Percentiles rank a stretch among this genome's conserved stretches.
Evolutionary conservation across 2,113 vertebrate species (phyloP).

Genomic region (Indri indri): DNA sequence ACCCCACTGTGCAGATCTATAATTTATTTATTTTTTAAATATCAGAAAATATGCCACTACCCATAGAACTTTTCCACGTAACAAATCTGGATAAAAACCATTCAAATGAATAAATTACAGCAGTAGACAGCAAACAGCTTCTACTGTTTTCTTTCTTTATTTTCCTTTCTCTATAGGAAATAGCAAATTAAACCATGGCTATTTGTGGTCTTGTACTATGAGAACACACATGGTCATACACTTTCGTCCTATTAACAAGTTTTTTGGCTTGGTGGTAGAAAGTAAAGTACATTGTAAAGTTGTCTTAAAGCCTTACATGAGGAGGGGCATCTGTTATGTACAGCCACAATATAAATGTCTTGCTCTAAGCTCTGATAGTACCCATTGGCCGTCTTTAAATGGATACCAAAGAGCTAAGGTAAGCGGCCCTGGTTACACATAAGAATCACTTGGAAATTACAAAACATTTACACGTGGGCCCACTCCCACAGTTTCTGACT

Average conservation of each 20-base stretch:
- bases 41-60: conserved; percentile 60
- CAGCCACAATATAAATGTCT: neutral
- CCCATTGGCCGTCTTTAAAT: neutral
- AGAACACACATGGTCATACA: neutral
- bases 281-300: neutral
- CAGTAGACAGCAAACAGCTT: conserved; percentile 1
- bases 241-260: conserved; percentile 26
- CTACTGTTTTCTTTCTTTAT: conserved; percentile 7
- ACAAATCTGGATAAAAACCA: conserved; percentile 59
- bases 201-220: conserved; percentile 19
- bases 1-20: conserved; percentile 34
- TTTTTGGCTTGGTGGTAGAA: conserved; percentile 19
- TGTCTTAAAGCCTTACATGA: neutral
- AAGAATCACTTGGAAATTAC: neutral
- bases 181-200: neutral
- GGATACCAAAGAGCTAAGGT: neutral
- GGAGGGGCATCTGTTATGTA: neutral
- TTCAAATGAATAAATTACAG: conserved; percentile 49
- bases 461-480: neutral
- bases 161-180: conserved; percentile 46
- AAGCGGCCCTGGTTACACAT: neutral
- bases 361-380: neutral
- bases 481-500: neutral
- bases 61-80: conserved; percentile 24
- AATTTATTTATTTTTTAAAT: conserved; percentile 71